These are phyloP conservation scores for Sinocyclocheilus anophthalmus DNA, from an alignment of 2,113 vertebrate genomes.

Conservation along the genomic window DNA sequence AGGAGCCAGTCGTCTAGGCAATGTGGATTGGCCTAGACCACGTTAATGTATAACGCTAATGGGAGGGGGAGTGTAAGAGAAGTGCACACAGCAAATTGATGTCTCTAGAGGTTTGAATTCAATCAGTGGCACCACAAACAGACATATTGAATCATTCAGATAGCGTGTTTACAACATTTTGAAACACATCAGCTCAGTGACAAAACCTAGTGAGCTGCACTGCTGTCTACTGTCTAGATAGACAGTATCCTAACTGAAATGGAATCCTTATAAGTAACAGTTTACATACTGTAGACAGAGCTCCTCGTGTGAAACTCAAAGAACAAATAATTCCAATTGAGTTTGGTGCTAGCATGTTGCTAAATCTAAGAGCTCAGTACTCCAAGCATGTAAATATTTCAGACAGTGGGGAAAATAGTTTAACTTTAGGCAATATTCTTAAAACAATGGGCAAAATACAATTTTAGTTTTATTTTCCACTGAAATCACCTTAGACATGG, in stretches of 20 bases:
- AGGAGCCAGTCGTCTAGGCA: slow-evolving; percentile 5
- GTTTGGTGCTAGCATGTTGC: neutral
- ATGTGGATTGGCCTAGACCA: neutral
- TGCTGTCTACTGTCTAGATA: neutral
- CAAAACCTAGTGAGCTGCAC: neutral
- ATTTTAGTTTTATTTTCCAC: neutral
- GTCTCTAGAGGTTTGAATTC: slow-evolving; percentile 26
- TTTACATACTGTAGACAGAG: neutral
- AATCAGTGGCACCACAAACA: slow-evolving; percentile 33
- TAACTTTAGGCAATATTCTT: too few relatives aligned
- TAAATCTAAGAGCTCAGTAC: neutral
- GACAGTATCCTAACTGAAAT: too few relatives aligned
- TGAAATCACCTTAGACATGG: neutral
- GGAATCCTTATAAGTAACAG: neutral
- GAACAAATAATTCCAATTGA: too few relatives aligned
- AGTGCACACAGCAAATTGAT: slow-evolving; percentile 2
- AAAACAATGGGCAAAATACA: neutral
- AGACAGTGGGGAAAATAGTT: neutral
- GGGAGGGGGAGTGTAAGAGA: neutral
- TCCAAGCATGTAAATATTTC: neutral
- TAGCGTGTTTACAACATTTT: neutral
- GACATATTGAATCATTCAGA: slow-evolving; percentile 18
- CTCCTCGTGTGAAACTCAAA: too few relatives aligned
- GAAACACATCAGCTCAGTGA: neutral
- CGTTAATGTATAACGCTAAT: slow-evolving; percentile 19